Evolutionary conservation across 2,113 vertebrate genomes (phyloP).

Genomic region (Bujurquina vittata): DNA sequence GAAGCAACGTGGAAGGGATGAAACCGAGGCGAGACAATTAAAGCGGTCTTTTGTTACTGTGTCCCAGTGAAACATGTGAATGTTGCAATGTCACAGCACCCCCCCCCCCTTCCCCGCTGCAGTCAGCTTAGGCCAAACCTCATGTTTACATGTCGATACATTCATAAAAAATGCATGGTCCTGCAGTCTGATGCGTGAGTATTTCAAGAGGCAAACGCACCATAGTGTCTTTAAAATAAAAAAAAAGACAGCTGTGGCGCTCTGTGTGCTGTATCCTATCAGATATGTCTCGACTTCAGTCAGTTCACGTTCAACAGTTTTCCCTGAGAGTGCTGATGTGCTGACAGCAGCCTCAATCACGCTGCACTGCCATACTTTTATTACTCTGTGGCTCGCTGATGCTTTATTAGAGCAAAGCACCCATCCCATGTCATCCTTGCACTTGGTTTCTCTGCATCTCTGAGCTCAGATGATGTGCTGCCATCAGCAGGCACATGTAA

Average conservation of each 20-base stretch:
- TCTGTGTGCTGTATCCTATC: neutral
- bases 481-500: conserved; percentile 23
- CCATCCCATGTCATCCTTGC: neutral
- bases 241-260: neutral
- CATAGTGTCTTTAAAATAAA: neutral
- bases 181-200: neutral
- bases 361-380: neutral
- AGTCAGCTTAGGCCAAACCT: conserved; percentile 36
- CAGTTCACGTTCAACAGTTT: conserved; percentile 21
- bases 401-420: neutral
- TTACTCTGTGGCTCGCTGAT: neutral
- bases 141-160: conserved; percentile 15
- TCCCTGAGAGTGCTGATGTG: conserved; percentile 4
- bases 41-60: conserved; percentile 61
- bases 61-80: conserved; percentile 55
- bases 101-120: neutral
- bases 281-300: conserved; percentile 18
- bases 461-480: neutral
- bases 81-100: conserved; percentile 63
- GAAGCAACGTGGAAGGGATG: conserved; percentile 45
- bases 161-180: neutral
- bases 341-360: conserved; percentile 14
- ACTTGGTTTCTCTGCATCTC: neutral
- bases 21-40: conserved; percentile 43
- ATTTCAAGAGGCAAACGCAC: neutral